phyloP scores from a whole-genome alignment of 2,113 vertebrate species.

The Hepsetus odoe region DNA sequence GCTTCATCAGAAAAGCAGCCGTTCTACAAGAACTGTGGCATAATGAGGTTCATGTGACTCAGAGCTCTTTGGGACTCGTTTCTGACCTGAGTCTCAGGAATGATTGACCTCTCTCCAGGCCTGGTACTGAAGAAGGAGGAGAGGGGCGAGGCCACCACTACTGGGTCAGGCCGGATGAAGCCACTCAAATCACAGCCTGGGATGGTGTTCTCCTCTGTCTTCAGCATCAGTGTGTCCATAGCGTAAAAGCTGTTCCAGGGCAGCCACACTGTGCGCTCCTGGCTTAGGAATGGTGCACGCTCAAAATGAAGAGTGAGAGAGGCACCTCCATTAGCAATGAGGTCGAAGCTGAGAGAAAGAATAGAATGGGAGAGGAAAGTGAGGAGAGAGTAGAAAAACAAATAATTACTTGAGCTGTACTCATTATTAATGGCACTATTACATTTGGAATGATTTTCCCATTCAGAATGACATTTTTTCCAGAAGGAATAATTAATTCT shows the following conservation, averaged over 20 bases:
- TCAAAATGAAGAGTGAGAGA: conserved; percentile 95
- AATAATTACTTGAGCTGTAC: conserved; percentile 43
- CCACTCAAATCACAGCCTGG: conserved; percentile 97
- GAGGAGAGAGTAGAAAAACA: conserved; percentile 21
- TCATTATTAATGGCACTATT: conserved; percentile 52
- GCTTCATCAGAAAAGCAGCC: not conserved
- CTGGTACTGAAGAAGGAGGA: conserved; percentile 96
- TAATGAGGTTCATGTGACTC: not conserved
- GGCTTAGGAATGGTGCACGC: conserved; percentile 94
- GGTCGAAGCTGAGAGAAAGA: conserved; percentile 87
- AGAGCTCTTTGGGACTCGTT: not conserved
- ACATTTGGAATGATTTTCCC: conserved; percentile 48
- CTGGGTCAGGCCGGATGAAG: conserved; percentile 92
- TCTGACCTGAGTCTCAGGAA: conserved; percentile 97
- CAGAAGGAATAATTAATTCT: conserved; percentile 48
- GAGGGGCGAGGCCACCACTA: conserved; percentile 95
- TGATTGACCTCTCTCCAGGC: conserved; percentile 89
- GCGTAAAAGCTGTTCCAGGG: conserved; percentile 98
- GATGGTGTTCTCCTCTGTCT: conserved; percentile 99
- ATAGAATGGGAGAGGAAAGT: not conserved
- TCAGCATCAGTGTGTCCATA: conserved; percentile 97
- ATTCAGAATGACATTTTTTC: conserved; percentile 50
- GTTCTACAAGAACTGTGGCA: not conserved
- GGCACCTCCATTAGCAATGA: conserved; percentile 94
- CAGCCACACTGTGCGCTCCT: conserved; percentile 96